phyloP scores from a whole-genome alignment of 2,888 invertebrate genomes.

The Antitype chi region DNA sequence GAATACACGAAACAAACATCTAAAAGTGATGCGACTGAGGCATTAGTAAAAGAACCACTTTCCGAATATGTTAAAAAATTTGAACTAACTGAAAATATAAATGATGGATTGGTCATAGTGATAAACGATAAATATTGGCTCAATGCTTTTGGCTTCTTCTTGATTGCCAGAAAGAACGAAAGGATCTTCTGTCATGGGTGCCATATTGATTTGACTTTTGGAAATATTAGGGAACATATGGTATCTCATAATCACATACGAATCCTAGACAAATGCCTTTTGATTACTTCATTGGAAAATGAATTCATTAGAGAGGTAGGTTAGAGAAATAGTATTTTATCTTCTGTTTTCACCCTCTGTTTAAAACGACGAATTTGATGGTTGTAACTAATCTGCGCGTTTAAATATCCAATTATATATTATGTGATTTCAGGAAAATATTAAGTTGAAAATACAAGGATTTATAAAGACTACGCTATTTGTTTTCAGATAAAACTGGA shows the following conservation, averaged over 20 bases:
- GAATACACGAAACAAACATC: constrained; percentile 28
- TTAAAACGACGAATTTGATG: neutral
- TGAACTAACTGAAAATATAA: neutral
- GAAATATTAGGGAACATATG: constrained; percentile 25
- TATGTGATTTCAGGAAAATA: neutral
- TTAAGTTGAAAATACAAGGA: neutral
- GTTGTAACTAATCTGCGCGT: neutral
- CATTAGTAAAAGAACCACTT: constrained; percentile 10
- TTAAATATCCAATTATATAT: neutral
- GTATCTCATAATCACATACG: constrained; percentile 6
- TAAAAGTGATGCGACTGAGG: neutral
- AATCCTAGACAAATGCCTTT: neutral
- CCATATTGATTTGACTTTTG: constrained; percentile 39
- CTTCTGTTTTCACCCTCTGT: neutral
- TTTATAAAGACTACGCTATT: neutral
- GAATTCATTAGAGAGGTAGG: constrained; percentile 59
- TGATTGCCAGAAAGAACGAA: constrained; percentile 12
- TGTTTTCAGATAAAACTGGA: constrained; percentile 48
- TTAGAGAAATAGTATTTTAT: neutral
- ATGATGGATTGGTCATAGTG: neutral
- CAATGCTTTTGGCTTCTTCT: constrained; percentile 16
- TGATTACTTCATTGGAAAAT: constrained; percentile 39
- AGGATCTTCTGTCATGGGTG: constrained; percentile 42
- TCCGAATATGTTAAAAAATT: neutral
- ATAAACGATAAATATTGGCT: constrained; percentile 43